Evolutionary conservation across 2,888 invertebrate genomes (phyloP).

Genomic region (Scrobipalpa atriplicella): DNA sequence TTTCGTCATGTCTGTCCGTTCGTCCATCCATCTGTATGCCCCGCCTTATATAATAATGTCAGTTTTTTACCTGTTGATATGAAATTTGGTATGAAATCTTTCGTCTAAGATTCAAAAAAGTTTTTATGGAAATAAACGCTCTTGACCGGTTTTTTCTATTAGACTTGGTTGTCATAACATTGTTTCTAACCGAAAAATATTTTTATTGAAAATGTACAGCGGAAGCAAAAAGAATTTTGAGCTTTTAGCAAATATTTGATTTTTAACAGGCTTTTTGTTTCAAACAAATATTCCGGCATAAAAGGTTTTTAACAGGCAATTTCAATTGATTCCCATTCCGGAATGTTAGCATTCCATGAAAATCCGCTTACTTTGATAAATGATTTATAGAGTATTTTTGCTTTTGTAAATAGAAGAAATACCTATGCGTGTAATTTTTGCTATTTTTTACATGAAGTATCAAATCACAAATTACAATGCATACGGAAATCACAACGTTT

Average conservation of each 20-base stretch:
- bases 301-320: conserved; percentile 3
- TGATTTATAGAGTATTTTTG: not conserved
- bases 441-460: too few relatives aligned
- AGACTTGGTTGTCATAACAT: too few relatives aligned
- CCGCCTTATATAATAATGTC: too few relatives aligned
- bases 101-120: too few relatives aligned
- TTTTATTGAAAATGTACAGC: not conserved
- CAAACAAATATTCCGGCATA: not conserved
- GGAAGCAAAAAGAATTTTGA: not conserved
- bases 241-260: not conserved
- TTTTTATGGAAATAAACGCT: too few relatives aligned
- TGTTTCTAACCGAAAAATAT: not conserved
- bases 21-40: too few relatives aligned
- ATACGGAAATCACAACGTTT: too few relatives aligned
- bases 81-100: too few relatives aligned
- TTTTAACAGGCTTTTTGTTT: not conserved
- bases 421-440: not conserved
- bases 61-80: too few relatives aligned
- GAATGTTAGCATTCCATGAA: not conserved
- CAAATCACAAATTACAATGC: too few relatives aligned
- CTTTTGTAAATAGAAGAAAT: not conserved
- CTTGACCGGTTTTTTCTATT: too few relatives aligned
- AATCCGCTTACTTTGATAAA: not conserved
- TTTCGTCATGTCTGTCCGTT: too few relatives aligned
- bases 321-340: not conserved